Evolutionary conservation across 1,140 invertebrate species (phyloP).

Genomic region (Caerostris darwini): DNA sequence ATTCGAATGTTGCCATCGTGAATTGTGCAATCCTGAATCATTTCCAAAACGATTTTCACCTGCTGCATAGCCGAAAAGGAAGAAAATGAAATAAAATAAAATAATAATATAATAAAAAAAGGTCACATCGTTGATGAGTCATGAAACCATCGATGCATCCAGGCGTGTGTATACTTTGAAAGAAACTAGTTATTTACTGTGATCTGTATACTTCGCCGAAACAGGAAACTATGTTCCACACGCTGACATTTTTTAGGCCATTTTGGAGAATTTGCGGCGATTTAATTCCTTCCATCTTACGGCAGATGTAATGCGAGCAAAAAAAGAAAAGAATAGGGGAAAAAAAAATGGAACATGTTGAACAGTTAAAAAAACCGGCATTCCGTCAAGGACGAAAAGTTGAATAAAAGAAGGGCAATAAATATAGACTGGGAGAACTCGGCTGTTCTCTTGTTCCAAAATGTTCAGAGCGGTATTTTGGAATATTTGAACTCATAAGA

Average conservation of each 20-base stretch:
- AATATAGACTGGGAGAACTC: neutral
- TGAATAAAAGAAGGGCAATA: conserved; percentile 5
- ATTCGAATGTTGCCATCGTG: neutral
- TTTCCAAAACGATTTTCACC: neutral
- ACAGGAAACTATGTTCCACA: conserved; percentile 44
- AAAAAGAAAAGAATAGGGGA: neutral
- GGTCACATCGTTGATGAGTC: conserved; percentile 23
- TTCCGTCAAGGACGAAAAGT: neutral
- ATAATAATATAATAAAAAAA: neutral
- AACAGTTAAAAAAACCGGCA: neutral
- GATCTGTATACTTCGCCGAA: conserved; percentile 38
- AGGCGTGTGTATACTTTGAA: conserved; percentile 24
- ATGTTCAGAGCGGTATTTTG: neutral
- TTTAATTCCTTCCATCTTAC: conserved; percentile 4
- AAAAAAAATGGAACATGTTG: neutral
- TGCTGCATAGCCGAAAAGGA: neutral
- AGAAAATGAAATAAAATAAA: neutral
- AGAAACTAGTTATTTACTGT: conserved; percentile 14
- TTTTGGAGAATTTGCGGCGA: neutral
- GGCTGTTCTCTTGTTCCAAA: neutral
- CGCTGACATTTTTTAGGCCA: conserved; percentile 43
- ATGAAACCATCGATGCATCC: conserved; percentile 46
- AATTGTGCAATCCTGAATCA: neutral
- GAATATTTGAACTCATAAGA: neutral
- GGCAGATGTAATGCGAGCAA: neutral